Conservation (phyloP, 2,113 vertebrate genomes). For the Chaetodon auriga region DNA sequence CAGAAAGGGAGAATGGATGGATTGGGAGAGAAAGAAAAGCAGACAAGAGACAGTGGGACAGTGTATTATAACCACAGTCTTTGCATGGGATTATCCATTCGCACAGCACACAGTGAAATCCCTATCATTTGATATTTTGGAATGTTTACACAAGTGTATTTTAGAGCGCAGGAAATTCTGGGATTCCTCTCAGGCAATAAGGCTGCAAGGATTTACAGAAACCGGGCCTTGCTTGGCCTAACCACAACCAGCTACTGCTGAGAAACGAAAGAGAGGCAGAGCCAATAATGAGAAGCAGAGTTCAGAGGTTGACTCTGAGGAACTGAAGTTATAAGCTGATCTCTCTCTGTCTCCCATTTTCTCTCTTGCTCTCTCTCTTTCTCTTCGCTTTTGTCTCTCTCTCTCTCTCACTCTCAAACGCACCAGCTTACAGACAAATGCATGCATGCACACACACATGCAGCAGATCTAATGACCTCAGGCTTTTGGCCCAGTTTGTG, state of each 20-base stretch:
- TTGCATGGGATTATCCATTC: slow-evolving; percentile 71
- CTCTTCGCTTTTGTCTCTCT: slow-evolving; percentile 40
- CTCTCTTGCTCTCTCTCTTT: slow-evolving; percentile 23
- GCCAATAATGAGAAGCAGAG: slow-evolving; percentile 71
- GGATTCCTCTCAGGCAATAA: slow-evolving; percentile 74
- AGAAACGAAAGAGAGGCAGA: slow-evolving; percentile 42
- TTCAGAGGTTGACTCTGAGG: slow-evolving; percentile 76
- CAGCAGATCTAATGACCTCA: slow-evolving; percentile 80
- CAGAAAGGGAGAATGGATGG: slow-evolving; percentile 25
- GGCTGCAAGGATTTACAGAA: slow-evolving; percentile 68
- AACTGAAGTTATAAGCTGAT: slow-evolving; percentile 72
- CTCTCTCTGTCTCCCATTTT: slow-evolving; percentile 51
- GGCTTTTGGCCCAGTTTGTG: slow-evolving; percentile 83
- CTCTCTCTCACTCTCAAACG: slow-evolving; percentile 24
- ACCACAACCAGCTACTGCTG: slow-evolving; percentile 75
- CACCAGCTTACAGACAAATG: slow-evolving; percentile 24
- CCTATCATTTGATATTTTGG: slow-evolving; percentile 80
- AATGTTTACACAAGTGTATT: slow-evolving; percentile 85
- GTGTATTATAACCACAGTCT: slow-evolving; percentile 67
- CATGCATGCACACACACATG: slow-evolving; percentile 43
- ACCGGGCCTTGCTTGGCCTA: slow-evolving; percentile 53
- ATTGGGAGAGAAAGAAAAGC: slow-evolving; percentile 35
- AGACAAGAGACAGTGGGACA: slow-evolving; percentile 69
- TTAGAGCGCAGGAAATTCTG: slow-evolving; percentile 75
- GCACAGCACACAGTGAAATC: slow-evolving; percentile 70